A percentile compares a stretch with the other conserved stretches of the same genome.
These are phyloP conservation scores for Epicauta chinensis DNA, from an alignment of 1,140 invertebrate species.

Conservation along the genomic window DNA sequence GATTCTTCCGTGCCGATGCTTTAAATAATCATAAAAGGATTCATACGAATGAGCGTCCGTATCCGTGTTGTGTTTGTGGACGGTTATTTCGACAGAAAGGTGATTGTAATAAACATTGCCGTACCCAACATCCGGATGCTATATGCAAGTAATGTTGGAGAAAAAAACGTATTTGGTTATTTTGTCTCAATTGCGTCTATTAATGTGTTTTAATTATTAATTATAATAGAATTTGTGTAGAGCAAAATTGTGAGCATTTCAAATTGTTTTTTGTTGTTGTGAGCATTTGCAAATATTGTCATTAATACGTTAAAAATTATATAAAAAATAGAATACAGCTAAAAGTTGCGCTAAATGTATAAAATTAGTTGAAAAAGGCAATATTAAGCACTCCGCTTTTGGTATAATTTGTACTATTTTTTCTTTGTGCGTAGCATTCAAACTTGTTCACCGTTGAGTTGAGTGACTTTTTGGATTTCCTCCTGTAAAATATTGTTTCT, in stretches of 20 bases:
- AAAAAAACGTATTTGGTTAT: not conserved
- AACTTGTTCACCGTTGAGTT: conserved; percentile 6
- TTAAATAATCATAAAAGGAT: conserved; percentile 54
- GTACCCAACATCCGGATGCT: conserved; percentile 47
- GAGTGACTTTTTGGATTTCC: not conserved
- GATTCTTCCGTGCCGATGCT: conserved; percentile 54
- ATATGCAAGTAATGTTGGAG: conserved; percentile 8
- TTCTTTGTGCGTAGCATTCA: conserved; percentile 1
- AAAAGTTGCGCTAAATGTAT: not conserved
- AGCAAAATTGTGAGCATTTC: conserved; percentile 1
- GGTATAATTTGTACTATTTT: conserved; percentile 3
- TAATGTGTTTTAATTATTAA: conserved; percentile 4
- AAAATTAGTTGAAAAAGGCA: conserved; percentile 1
- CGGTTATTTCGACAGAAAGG: conserved; percentile 58
- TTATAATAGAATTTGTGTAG: not conserved
- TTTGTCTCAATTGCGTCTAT: conserved; percentile 2
- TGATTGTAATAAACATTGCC: conserved; percentile 53
- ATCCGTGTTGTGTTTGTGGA: conserved; percentile 58
- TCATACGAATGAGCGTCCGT: conserved; percentile 65
- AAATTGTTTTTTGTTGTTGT: not conserved
- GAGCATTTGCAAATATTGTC: not conserved
- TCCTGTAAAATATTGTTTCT: conserved; percentile 3
- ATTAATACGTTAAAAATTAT: conserved; percentile 1
- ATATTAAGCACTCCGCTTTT: not conserved
- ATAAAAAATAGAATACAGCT: not conserved